Conservation (phyloP, 2,113 vertebrate genomes). For the Sapayoa aenigma region DNA sequence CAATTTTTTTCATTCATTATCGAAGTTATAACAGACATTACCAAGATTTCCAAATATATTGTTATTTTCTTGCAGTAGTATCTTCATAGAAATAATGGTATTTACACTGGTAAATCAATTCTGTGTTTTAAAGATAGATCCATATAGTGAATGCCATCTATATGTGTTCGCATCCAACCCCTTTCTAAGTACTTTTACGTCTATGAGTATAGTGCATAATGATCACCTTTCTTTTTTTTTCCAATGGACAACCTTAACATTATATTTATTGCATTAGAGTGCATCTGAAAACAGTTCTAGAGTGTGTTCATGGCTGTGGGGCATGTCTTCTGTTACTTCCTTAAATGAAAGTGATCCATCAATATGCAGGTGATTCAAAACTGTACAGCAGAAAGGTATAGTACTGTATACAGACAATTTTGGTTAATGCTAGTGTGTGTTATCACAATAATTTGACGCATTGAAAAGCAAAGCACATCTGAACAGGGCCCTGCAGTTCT, state of each 20-base stretch:
- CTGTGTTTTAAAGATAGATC: background rate
- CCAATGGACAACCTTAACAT: background rate
- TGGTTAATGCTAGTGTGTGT: background rate
- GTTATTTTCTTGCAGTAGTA: no score
- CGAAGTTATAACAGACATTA: no score
- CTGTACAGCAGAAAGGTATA: background rate
- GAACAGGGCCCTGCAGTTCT: background rate
- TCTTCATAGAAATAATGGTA: background rate
- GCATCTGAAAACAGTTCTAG: background rate
- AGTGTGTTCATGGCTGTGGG: background rate
- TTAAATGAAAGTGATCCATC: background rate
- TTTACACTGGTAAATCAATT: background rate
- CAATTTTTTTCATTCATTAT: no score
- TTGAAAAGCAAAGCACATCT: conserved; percentile 51
- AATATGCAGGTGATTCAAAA: conserved; percentile 28
- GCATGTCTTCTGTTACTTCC: background rate
- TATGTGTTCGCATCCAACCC: background rate
- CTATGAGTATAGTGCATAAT: background rate
- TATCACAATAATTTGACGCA: conserved; percentile 28
- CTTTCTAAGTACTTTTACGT: background rate
- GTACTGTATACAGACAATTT: background rate
- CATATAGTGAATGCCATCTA: background rate
- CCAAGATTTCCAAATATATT: no score
- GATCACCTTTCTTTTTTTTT: background rate
- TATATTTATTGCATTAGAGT: background rate